A percentile compares a stretch with the other conserved stretches of the same genome.
Evolutionary conservation across 1,140 invertebrate species (phyloP).

Genomic region (Portunus trituberculatus): DNA sequence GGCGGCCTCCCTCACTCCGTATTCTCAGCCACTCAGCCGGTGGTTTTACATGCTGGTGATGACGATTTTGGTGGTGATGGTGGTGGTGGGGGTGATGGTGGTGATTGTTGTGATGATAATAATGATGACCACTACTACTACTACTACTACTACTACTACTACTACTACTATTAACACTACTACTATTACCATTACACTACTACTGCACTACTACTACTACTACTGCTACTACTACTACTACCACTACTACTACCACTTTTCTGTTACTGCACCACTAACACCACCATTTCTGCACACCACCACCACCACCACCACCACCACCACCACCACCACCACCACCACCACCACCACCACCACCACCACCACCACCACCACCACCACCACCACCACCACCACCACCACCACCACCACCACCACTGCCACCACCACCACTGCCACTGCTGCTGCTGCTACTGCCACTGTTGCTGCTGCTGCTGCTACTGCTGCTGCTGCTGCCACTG

Average conservation of each 20-base stretch:
- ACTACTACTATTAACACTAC: too few relatives aligned
- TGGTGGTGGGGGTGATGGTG: too few relatives aligned
- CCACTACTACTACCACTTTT: background rate
- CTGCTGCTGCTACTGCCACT: background rate
- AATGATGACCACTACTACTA: background rate
- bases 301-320: constrained; percentile 27
- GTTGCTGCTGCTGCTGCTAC: background rate
- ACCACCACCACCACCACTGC: background rate
- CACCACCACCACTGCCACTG: constrained; percentile 10
- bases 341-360: constrained; percentile 24
- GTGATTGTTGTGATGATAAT: too few relatives aligned
- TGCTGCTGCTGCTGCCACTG: background rate
- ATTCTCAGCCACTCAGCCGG: too few relatives aligned
- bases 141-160: background rate
- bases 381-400: constrained; percentile 16
- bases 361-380: background rate
- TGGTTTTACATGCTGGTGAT: too few relatives aligned
- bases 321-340: background rate
- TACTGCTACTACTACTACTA: background rate
- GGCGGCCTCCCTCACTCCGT: too few relatives aligned
- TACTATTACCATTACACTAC: too few relatives aligned
- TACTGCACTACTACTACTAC: too few relatives aligned
- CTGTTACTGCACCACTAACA: background rate
- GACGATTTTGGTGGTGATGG: too few relatives aligned
- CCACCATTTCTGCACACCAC: background rate